Evolutionary conservation across 1,140 invertebrate species (phyloP).

Genomic region (Hydropsyche tenuis): DNA sequence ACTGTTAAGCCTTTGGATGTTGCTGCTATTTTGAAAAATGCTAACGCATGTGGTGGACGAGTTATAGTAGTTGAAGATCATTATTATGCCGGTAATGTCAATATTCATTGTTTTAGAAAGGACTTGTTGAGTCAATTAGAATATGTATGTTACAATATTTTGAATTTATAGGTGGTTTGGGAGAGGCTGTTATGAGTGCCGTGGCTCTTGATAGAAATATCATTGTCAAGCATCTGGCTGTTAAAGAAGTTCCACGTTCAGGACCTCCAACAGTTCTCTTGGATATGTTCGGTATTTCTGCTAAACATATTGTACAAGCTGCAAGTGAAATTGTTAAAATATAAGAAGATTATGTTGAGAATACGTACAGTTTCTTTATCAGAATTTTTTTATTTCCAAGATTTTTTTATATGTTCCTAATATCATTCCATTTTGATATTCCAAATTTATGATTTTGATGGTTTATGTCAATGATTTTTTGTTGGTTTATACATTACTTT

Average conservation of each 20-base stretch:
- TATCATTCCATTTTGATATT: no score
- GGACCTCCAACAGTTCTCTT: constrained; percentile 86
- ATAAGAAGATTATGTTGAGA: constrained; percentile 51
- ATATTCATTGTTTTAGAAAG: neutral
- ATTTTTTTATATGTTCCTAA: no score
- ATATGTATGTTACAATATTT: constrained; percentile 21
- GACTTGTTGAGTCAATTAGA: neutral
- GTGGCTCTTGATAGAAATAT: constrained; percentile 76
- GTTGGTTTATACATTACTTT: no score
- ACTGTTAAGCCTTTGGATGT: constrained; percentile 95
- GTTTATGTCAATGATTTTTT: no score
- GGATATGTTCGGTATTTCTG: constrained; percentile 88
- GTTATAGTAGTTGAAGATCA: constrained; percentile 97
- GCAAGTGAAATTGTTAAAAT: constrained; percentile 69
- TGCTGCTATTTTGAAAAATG: constrained; percentile 77
- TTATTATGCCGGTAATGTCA: constrained; percentile 80
- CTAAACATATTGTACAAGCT: constrained; percentile 78
- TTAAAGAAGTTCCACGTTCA: constrained; percentile 88
- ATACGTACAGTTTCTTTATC: no score
- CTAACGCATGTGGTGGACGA: constrained; percentile 78
- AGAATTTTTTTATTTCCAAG: no score
- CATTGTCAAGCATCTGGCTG: constrained; percentile 84
- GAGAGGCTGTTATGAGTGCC: constrained; percentile 90
- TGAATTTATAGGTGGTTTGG: constrained; percentile 79
- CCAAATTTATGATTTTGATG: no score